Base-by-base conservation (phyloP, 2,888 invertebrate species). In the Folsomia manolachei region DNA sequence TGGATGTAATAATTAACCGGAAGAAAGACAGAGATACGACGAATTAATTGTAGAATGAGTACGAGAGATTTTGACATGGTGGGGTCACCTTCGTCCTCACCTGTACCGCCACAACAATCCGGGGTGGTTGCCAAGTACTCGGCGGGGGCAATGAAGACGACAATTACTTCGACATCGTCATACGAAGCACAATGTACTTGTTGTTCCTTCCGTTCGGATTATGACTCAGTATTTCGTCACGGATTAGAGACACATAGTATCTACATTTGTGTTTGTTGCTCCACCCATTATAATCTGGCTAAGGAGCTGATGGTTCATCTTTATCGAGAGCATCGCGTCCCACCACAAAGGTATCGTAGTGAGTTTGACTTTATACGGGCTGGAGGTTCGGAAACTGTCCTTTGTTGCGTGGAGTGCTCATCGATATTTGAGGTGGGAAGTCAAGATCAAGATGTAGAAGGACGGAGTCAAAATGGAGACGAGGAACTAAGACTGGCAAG, bases 241-340 rank as follows among this genome's bases (percentile, higher is more conserved):
- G 93, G 93, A 89, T 87, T 91, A 69, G 92, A 93, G 82, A 88
- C 90, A 72, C 94, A 94, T 83, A 89, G 90, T 81, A 88, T 92
- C 69, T 91, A 90, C 82, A 90, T 93, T 80, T 94, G 94, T 83
- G 85, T 94, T 68, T 92, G 91, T 84, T 94, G 94, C 83, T 86
- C 93, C 76, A 91, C 91, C 66, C 90, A 93, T 88, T 93, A 93
- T 85, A 89, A 90, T 39, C 89, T 89, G 81, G 90, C 92, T 9
- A 92, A 92, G 81, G 90, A 91, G 82, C 84, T 94, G 56, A 90
- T 91, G 61, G 86, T 90, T 80, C 94, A 94, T 85, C 85, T 94
- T 77, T 87, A 88, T 75, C 89, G 89, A 76, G 91, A 91, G 83
- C 94, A 94, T 83, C 90, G 90, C 84, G 88, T 92, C 67, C 88